Evolutionary conservation across 2,797 vertebrate genomes (phyloP).

Genomic region (Taeniopygia guttata): DNA sequence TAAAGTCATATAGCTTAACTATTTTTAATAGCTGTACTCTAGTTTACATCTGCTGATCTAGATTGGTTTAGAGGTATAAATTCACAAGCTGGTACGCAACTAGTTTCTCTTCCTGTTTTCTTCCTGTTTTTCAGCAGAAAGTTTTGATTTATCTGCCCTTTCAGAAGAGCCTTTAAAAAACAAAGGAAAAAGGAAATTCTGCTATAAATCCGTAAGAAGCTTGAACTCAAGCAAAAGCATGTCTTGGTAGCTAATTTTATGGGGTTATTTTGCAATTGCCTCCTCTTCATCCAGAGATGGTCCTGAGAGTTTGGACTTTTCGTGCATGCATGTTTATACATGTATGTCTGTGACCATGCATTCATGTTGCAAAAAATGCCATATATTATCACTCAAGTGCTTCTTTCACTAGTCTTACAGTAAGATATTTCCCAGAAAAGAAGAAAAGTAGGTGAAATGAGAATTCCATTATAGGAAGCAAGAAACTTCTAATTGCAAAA

Average conservation of each 20-base stretch:
- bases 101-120: conserved; percentile 18
- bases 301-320: neutral
- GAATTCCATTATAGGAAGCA: neutral
- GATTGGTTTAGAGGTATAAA: neutral
- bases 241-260: neutral
- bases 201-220: neutral
- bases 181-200: neutral
- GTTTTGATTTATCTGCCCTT: neutral
- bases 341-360: neutral
- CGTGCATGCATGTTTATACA: fast-evolving
- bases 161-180: neutral
- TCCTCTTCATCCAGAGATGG: neutral
- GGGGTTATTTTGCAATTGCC: neutral
- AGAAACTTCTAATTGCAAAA: neutral
- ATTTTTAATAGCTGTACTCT: neutral
- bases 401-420: neutral
- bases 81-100: neutral
- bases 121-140: neutral
- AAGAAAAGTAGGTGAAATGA: neutral
- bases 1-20: neutral
- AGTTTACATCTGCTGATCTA: neutral
- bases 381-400: neutral
- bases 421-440: neutral
- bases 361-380: neutral
- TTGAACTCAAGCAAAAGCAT: neutral